These are phyloP conservation scores for Catharus fuscescens DNA, from an alignment of 2,113 vertebrate genomes.

Conservation along the genomic window DNA sequence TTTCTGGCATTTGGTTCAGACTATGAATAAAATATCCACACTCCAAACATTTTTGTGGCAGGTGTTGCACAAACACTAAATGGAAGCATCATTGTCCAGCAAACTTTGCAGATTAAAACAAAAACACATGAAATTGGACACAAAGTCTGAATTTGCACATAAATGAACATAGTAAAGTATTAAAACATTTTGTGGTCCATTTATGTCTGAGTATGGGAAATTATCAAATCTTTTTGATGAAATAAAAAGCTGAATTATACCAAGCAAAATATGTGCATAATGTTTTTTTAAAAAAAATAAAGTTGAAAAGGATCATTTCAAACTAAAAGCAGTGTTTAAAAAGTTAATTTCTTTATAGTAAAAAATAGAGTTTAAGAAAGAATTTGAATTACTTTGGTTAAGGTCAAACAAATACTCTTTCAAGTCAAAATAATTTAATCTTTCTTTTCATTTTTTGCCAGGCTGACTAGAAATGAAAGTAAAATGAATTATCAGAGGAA, in stretches of 20 bases:
- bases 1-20: neutral
- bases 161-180: neutral
- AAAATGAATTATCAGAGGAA: conserved; percentile 1
- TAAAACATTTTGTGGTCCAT: neutral
- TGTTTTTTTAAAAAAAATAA: neutral
- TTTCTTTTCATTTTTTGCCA: conserved; percentile 1
- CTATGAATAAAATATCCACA: neutral
- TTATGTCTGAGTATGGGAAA: neutral
- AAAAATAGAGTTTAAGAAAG: neutral
- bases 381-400: neutral
- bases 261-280: neutral
- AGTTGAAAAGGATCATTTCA: neutral
- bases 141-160: neutral
- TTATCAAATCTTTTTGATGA: neutral
- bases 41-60: neutral
- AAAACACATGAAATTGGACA: neutral
- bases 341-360: neutral
- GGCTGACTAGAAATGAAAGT: neutral
- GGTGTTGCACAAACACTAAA: neutral
- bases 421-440: neutral
- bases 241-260: neutral
- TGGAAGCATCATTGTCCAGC: neutral
- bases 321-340: neutral
- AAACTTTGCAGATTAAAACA: neutral
- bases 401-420: neutral